Conservation (phyloP, 2,888 invertebrate genomes). For the Ctena decussata region DNA sequence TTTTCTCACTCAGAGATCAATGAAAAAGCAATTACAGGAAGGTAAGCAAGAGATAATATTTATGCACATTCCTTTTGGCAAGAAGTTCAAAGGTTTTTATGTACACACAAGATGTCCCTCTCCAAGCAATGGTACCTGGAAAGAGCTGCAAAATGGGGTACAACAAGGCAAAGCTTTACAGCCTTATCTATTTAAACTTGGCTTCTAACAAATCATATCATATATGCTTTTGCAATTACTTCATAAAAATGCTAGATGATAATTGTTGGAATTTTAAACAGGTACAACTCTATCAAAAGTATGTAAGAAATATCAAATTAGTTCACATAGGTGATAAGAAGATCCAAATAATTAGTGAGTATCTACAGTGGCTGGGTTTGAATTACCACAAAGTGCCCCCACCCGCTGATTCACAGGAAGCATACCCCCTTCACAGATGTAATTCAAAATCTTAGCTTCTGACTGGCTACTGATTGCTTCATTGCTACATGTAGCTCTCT, state of each 20-base stretch:
- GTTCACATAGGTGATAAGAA: neutral
- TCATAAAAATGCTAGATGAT: no score
- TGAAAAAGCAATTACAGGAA: conserved; percentile 3
- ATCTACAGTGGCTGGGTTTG: conserved; percentile 8
- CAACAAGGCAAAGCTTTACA: no score
- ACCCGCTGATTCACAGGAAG: conserved; percentile 35
- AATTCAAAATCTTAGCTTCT: conserved; percentile 65
- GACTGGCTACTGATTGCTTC: conserved; percentile 62
- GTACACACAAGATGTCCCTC: neutral
- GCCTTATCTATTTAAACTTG: no score
- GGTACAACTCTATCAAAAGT: neutral
- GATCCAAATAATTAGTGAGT: neutral
- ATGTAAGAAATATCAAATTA: neutral
- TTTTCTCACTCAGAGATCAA: conserved; percentile 4
- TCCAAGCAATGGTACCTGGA: neutral
- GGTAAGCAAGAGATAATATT: neutral
- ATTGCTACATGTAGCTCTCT: conserved; percentile 65
- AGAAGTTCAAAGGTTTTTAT: conserved; percentile 1
- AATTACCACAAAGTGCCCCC: conserved; percentile 24
- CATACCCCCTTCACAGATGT: conserved; percentile 66
- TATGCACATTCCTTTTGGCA: conserved; percentile 12
- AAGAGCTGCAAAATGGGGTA: neutral
- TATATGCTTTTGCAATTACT: no score
- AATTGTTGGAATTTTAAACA: neutral
- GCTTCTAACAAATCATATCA: no score